These are phyloP conservation scores for Heliconius himera DNA, from an alignment of 1,140 invertebrate species.

Conservation along the genomic window DNA sequence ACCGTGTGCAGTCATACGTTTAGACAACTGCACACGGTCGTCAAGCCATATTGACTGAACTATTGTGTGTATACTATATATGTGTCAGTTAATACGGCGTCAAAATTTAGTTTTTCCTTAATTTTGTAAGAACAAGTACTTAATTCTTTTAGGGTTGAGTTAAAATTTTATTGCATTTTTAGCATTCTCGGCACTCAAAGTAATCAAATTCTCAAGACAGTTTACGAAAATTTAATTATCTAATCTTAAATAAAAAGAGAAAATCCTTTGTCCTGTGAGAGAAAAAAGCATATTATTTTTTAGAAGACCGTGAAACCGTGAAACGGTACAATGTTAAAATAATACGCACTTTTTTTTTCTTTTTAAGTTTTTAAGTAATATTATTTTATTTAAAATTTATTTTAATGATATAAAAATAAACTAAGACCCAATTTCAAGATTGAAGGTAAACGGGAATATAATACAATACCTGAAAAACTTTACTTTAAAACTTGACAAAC, in stretches of 20 bases:
- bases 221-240: background rate
- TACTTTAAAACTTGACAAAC: too few relatives aligned
- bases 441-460: too few relatives aligned
- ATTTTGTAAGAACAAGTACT: background rate
- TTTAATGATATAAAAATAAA: background rate
- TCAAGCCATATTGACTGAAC: too few relatives aligned
- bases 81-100: too few relatives aligned
- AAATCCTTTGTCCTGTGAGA: background rate
- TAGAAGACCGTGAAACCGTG: background rate
- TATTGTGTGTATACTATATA: too few relatives aligned
- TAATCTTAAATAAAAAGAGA: slow-evolving; percentile 1
- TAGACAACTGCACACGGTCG: too few relatives aligned
- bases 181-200: background rate
- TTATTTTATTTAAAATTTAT: background rate
- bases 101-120: too few relatives aligned
- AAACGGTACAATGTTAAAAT: background rate
- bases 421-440: too few relatives aligned
- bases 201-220: slow-evolving; percentile 21
- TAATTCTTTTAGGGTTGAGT: background rate
- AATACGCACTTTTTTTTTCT: background rate
- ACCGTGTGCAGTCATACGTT: too few relatives aligned
- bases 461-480: too few relatives aligned
- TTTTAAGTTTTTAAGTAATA: background rate
- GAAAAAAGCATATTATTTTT: slow-evolving; percentile 8
- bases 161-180: slow-evolving; percentile 21